phyloP scores from a whole-genome alignment of 2,888 invertebrate genomes.

The Drosophila formosana region DNA sequence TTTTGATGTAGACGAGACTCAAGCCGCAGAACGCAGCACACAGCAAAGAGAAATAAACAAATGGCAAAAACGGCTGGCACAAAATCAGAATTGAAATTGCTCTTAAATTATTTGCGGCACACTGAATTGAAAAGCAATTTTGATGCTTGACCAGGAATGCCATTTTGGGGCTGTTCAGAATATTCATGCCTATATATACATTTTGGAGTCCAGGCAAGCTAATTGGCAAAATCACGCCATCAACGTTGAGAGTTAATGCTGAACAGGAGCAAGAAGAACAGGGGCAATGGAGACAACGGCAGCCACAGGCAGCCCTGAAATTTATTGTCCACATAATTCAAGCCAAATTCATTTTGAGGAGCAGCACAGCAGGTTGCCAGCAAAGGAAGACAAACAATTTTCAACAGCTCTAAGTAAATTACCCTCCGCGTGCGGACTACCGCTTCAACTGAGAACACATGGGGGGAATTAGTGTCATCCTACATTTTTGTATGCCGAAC shows the following conservation, averaged over 20 bases:
- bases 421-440: slow-evolving; percentile 12
- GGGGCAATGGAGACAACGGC: neutral
- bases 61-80: neutral
- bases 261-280: neutral
- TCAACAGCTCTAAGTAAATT: slow-evolving; percentile 45
- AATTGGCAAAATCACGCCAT: slow-evolving; percentile 52
- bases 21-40: neutral
- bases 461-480: neutral
- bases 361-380: slow-evolving; percentile 7
- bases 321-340: slow-evolving; percentile 58
- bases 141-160: neutral
- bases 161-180: neutral
- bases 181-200: neutral
- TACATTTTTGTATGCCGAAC: neutral
- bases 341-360: slow-evolving; percentile 42
- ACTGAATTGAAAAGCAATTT: slow-evolving; percentile 44
- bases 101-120: slow-evolving; percentile 34
- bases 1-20: slow-evolving; percentile 19
- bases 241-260: neutral
- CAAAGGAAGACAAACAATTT: slow-evolving; percentile 23
- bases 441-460: neutral
- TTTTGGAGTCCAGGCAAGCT: slow-evolving; percentile 22
- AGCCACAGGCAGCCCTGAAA: slow-evolving; percentile 24
- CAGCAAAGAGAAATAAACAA: slow-evolving; percentile 4
- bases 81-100: slow-evolving; percentile 29